phyloP scores from a whole-genome alignment of 2,113 vertebrate species.

The Catharus minimus region DNA sequence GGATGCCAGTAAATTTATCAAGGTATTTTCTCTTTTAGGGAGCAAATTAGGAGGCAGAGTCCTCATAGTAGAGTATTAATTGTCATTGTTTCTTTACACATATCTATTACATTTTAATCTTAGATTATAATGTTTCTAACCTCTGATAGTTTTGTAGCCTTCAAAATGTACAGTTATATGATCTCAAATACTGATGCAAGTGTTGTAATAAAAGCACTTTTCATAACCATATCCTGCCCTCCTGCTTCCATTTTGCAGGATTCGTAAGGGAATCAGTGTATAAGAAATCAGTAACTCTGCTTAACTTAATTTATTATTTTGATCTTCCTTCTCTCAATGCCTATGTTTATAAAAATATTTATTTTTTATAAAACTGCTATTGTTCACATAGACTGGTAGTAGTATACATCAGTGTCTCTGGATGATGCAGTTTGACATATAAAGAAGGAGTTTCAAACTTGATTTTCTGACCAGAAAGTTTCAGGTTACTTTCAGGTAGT shows the following conservation, averaged over 20 bases:
- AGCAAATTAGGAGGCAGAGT: not conserved
- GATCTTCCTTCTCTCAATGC: not conserved
- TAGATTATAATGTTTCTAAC: not conserved
- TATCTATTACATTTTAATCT: not conserved
- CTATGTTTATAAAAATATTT: not conserved
- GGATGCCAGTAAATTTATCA: not conserved
- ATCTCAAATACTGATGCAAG: not conserved
- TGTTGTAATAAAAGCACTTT: not conserved
- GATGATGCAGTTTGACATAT: not conserved
- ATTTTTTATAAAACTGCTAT: not conserved
- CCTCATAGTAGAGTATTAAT: not conserved
- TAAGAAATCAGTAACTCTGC: not conserved
- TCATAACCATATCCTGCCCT: not conserved
- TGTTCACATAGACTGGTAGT: rapidly evolving
- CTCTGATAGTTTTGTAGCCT: not conserved
- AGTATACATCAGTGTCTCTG: rapidly evolving
- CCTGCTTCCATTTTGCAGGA: not conserved
- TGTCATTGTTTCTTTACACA: not conserved
- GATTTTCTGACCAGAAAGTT: not conserved
- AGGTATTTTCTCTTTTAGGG: not conserved
- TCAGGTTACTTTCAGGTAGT: not conserved
- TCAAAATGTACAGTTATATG: not conserved
- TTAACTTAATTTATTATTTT: not conserved
- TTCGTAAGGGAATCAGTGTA: not conserved
- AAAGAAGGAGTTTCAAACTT: not conserved